phyloP scores from a whole-genome alignment of 2,888 invertebrate species.

The Ramazzottius varieornatus region DNA sequence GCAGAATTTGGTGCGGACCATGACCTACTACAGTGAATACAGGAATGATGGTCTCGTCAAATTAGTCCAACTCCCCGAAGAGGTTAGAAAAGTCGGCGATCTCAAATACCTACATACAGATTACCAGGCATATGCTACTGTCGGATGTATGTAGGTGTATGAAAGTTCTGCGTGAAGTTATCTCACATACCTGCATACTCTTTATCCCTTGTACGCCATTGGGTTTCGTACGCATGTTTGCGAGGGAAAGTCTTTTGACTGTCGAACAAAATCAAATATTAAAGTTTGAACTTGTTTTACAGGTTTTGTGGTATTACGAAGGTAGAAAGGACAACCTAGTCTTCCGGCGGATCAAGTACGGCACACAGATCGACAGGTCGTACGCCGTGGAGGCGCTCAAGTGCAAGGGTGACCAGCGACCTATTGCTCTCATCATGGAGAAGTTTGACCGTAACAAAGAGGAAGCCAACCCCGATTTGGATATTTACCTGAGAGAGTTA shows the following conservation, averaged over 20 bases:
- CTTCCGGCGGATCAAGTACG: neutral
- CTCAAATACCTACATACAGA: too few relatives aligned
- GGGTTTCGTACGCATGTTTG: too few relatives aligned
- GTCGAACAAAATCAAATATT: too few relatives aligned
- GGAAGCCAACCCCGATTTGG: neutral
- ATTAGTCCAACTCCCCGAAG: neutral
- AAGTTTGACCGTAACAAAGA: neutral
- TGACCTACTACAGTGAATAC: neutral
- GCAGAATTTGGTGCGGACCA: neutral
- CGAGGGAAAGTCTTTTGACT: too few relatives aligned
- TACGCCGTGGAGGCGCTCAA: conserved; percentile 1
- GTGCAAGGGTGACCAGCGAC: neutral
- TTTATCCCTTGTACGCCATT: too few relatives aligned
- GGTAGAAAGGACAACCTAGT: neutral
- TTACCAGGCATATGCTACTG: too few relatives aligned
- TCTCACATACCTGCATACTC: too few relatives aligned
- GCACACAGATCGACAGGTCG: neutral
- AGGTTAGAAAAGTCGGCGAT: too few relatives aligned
- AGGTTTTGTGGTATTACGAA: neutral
- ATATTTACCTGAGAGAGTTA: neutral
- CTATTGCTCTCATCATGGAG: neutral
- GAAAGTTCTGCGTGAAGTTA: too few relatives aligned
- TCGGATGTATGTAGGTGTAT: too few relatives aligned
- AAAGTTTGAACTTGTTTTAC: too few relatives aligned
- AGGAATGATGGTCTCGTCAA: neutral